Evolutionary conservation across 2,113 vertebrate species (phyloP), one percentile per base, ranked within the genome.

Genomic region (Corvus cornix): DNA sequence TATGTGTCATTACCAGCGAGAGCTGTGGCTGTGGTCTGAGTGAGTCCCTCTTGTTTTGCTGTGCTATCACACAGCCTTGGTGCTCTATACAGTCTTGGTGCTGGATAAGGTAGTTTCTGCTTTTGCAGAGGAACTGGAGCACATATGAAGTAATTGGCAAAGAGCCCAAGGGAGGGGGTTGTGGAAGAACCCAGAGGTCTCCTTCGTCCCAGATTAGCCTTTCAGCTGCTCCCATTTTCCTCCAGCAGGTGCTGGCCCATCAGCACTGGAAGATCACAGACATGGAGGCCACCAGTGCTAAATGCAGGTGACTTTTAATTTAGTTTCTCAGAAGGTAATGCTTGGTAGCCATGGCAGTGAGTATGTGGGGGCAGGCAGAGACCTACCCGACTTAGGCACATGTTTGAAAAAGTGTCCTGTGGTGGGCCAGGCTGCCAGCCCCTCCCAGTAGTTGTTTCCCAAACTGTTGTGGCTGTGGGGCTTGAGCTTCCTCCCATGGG

Each of bases 91-190:
- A 3, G 12, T 24, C 84, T 30, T 26, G 13, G 63, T 91, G 90
- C 90, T 62, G 79, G 73, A 53, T 85, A 78, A 96, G 53, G 67
- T 62, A 9, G 86, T 64, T 76, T 49, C 74, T 93, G 66, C 56
- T 87, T 75, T 82, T 84, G 56, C 3, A 0, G 44, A 64, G 66
- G 66, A 89, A 21, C 73, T 43, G 28, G 23, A 80, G 58, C 79
- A 2, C 4, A 87, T 30, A 58, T 79, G 44, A 95, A 91, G 49
- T 87, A 66, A 76, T 85, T 76, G 82, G 82, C 44, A 24, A 72
- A 79, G 37, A 89, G 48, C 48, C 27, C 0, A 1, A 1, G 76
- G 44, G 35, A 87, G 21, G 43, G 31, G 39, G 8, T 33, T 94
- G 58, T 60, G 31, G 76, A 91, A 90, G 62, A 89, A 13, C n/a